Evolutionary conservation across 2,888 invertebrate species (phyloP).

Genomic region (Stenichneumon culpator): DNA sequence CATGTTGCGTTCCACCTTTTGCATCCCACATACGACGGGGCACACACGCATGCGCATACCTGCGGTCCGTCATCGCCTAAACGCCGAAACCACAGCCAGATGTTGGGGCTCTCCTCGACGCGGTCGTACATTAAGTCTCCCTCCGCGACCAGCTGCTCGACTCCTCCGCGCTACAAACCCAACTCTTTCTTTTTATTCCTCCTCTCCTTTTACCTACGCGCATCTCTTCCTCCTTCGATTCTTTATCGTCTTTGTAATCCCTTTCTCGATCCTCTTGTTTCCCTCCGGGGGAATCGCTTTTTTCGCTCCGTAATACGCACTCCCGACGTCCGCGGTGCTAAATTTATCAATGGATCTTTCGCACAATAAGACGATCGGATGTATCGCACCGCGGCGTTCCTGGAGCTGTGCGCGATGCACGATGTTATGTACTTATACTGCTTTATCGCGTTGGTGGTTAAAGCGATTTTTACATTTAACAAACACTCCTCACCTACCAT

Average conservation of each 20-base stretch:
- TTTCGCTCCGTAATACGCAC: conserved; percentile 47
- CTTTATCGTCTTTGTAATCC: conserved; percentile 36
- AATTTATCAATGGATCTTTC: conserved; percentile 82
- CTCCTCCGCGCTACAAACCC: conserved; percentile 61
- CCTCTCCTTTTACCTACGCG: conserved; percentile 9
- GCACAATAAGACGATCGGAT: conserved; percentile 83
- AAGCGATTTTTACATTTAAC: too few species aligned
- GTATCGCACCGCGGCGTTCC: conserved; percentile 66
- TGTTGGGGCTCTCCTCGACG: conserved; percentile 73
- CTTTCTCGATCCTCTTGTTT: conserved; percentile 70
- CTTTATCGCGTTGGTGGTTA: too few species aligned
- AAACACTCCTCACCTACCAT: too few species aligned
- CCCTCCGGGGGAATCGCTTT: too few species aligned
- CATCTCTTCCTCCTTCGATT: conserved; percentile 1
- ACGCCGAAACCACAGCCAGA: conserved; percentile 83
- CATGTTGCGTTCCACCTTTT: conserved; percentile 14
- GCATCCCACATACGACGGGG: conserved; percentile 34
- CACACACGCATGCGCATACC: conserved; percentile 70
- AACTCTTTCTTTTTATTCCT: conserved; percentile 33
- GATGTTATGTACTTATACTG: neutral
- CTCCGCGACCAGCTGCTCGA: conserved; percentile 69
- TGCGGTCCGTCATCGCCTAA: conserved; percentile 80
- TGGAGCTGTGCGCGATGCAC: neutral
- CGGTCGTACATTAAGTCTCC: conserved; percentile 68
- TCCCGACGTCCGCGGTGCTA: conserved; percentile 72